Percentiles rank a stretch among this genome's conserved stretches.
Conservation (phyloP, 1,140 invertebrate species). For the Cyclargus thomasi region DNA sequence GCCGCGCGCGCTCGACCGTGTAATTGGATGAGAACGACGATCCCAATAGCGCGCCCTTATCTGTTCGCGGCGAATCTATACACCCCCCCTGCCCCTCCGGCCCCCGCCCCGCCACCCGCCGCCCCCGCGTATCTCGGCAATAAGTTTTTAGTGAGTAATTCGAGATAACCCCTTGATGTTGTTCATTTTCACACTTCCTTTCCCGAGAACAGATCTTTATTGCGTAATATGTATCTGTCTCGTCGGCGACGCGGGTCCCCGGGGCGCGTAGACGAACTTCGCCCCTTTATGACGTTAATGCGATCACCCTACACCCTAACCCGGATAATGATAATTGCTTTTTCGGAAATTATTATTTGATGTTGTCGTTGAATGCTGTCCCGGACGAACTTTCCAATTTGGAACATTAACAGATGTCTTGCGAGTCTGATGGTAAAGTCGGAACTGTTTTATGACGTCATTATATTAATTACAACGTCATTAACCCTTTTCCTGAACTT, state of each 20-base stretch:
- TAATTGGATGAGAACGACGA: slow-evolving; percentile 75
- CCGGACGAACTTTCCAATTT: slow-evolving; percentile 43
- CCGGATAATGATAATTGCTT: slow-evolving; percentile 73
- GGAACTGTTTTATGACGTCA: slow-evolving; percentile 6
- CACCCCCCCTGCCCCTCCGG: slow-evolving; percentile 30
- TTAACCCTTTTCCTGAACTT: not conserved
- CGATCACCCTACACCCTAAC: slow-evolving; percentile 64
- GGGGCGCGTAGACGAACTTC: slow-evolving; percentile 61
- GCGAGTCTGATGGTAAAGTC: slow-evolving; percentile 13
- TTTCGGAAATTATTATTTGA: slow-evolving; percentile 74
- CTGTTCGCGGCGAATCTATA: slow-evolving; percentile 70
- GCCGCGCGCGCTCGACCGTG: slow-evolving; percentile 68
- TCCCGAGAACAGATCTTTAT: slow-evolving; percentile 74
- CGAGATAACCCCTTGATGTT: slow-evolving; percentile 75
- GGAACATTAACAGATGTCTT: slow-evolving; percentile 39
- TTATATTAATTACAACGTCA: slow-evolving; percentile 13
- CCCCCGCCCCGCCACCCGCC: slow-evolving; percentile 33
- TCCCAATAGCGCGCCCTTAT: slow-evolving; percentile 72
- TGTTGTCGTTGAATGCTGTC: slow-evolving; percentile 62
- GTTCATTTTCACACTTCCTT: slow-evolving; percentile 75
- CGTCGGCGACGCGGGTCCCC: slow-evolving; percentile 62
- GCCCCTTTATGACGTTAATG: slow-evolving; percentile 72
- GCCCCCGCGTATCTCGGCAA: slow-evolving; percentile 43
- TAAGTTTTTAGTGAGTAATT: slow-evolving; percentile 75
- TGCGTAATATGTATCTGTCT: slow-evolving; percentile 74